Percentiles rank a stretch among this genome's conserved stretches.
Conservation (phyloP, 2,888 invertebrate genomes). For the Parnassius smintheus region DNA sequence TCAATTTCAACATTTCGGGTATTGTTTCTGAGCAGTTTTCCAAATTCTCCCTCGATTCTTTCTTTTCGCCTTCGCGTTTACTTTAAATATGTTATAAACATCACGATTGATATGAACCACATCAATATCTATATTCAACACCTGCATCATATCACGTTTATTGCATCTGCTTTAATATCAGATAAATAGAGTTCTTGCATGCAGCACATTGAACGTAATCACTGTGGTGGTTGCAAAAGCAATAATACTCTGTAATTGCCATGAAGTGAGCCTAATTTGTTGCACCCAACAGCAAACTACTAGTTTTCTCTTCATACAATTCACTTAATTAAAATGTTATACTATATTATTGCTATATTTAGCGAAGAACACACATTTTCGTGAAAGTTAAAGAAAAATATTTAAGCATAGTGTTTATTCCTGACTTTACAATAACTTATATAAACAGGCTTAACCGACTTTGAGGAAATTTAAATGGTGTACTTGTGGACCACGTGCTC, state of each 20-base stretch:
- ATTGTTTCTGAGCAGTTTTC: background rate
- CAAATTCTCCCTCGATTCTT: conserved; percentile 10
- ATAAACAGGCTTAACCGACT: too few relatives aligned
- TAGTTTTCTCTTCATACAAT: conserved; percentile 14
- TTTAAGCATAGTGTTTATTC: too few relatives aligned
- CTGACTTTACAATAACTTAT: too few relatives aligned
- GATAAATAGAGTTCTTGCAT: conserved; percentile 18
- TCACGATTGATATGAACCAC: too few relatives aligned
- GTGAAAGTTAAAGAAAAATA: too few relatives aligned
- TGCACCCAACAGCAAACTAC: conserved; percentile 18
- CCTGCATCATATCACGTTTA: conserved; percentile 14
- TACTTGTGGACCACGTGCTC: too few relatives aligned
- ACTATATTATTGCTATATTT: too few relatives aligned
- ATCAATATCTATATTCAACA: conserved; percentile 2
- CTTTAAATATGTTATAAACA: too few relatives aligned
- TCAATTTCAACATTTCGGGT: background rate
- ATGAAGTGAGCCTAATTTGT: conserved; percentile 17
- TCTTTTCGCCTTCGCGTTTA: background rate
- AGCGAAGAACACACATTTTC: too few relatives aligned
- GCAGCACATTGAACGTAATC: conserved; percentile 9
- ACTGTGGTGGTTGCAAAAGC: conserved; percentile 17
- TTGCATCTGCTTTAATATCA: conserved; percentile 18
- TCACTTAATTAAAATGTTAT: too few relatives aligned
- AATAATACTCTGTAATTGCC: conserved; percentile 22
- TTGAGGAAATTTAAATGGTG: too few relatives aligned